A percentile compares a stretch with the other conserved stretches of the same genome.
These are phyloP conservation scores for Pseudomyrmex concolor DNA, from an alignment of 1,140 invertebrate species.

Conservation along the genomic window DNA sequence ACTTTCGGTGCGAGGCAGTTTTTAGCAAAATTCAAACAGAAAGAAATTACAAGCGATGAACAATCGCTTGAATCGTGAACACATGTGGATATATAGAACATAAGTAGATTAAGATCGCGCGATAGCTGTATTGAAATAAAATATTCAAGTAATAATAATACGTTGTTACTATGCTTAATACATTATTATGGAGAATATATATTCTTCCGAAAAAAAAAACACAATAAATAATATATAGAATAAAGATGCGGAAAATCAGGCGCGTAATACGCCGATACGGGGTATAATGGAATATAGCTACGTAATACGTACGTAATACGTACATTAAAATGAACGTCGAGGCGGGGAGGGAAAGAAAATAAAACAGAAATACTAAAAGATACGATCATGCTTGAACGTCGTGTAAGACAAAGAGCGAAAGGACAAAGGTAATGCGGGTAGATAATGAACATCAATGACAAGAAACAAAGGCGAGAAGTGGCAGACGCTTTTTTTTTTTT, in stretches of 20 bases:
- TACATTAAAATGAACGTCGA: background rate
- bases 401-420: background rate
- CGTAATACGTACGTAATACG: background rate
- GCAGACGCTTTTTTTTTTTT: background rate
- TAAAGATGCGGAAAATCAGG: background rate
- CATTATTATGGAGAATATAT: no score
- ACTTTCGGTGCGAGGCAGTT: constrained; percentile 24
- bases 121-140: no score
- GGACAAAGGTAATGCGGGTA: background rate
- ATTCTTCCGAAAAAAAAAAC: no score
- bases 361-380: background rate
- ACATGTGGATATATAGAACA: constrained; percentile 10
- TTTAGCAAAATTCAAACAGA: constrained; percentile 20
- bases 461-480: constrained; percentile 26
- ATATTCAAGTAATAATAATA: no score
- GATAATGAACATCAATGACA: constrained; percentile 27
- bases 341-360: background rate
- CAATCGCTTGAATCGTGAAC: constrained; percentile 28
- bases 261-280: no score
- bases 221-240: background rate
- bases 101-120: background rate
- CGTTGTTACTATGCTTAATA: no score
- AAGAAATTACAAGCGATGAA: constrained; percentile 34
- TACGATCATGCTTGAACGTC: background rate
- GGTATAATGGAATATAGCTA: background rate